Percentiles rank a stretch among this genome's conserved stretches.
Evolutionary conservation across 2,888 invertebrate species (phyloP).

Genomic region (Cenopis cana): DNA sequence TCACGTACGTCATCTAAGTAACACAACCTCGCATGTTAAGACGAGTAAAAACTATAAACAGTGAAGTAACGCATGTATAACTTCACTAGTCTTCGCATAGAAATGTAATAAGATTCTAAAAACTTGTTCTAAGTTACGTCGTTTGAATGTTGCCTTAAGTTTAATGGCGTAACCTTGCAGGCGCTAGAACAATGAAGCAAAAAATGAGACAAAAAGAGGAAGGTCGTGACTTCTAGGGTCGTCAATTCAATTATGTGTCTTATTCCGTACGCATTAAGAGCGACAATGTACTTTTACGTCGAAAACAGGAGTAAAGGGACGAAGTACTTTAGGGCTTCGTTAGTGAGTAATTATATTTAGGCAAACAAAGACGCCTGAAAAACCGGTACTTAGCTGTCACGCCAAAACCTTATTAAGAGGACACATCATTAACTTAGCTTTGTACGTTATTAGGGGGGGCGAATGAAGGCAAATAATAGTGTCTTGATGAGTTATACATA

Average conservation of each 20-base stretch:
- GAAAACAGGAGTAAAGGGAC: not conserved
- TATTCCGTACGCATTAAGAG: no score
- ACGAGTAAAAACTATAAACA: slow-evolving; percentile 30
- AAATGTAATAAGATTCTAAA: not conserved
- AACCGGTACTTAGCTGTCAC: not conserved
- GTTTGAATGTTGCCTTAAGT: not conserved
- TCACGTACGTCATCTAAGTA: not conserved
- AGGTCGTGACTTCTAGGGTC: slow-evolving; percentile 6
- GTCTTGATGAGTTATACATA: no score
- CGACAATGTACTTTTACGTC: no score
- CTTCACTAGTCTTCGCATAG: not conserved
- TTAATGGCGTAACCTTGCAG: slow-evolving; percentile 29
- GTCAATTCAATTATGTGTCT: no score
- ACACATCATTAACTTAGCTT: no score
- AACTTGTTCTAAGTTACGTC: not conserved
- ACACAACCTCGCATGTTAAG: slow-evolving; percentile 17
- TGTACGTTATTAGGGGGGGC: no score
- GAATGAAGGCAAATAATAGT: no score
- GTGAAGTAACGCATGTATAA: slow-evolving; percentile 1
- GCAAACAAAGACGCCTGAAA: not conserved
- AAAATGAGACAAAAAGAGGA: slow-evolving; percentile 13
- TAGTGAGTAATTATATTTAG: not conserved
- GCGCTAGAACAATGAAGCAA: slow-evolving; percentile 24
- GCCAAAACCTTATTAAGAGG: not conserved
- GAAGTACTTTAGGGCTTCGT: not conserved